These are phyloP conservation scores for Leuciscus idus DNA, from an alignment of 2,113 vertebrate genomes.

Conservation along the genomic window DNA sequence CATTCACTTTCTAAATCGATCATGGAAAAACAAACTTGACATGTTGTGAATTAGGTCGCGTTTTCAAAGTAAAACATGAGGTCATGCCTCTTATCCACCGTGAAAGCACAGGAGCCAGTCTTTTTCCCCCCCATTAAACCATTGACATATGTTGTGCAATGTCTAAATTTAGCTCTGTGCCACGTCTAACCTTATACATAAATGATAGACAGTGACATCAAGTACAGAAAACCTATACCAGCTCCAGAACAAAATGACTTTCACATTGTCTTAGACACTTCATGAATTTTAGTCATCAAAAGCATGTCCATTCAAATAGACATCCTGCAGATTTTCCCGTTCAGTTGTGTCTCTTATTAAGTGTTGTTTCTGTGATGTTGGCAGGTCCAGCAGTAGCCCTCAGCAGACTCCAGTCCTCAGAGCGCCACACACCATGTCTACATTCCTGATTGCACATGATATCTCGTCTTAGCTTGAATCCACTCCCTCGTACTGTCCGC, in stretches of 20 bases:
- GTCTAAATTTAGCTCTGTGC: not conserved
- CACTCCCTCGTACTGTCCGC: constrained; percentile 70
- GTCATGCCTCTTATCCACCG: not conserved
- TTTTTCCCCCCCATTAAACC: not conserved
- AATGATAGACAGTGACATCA: not conserved
- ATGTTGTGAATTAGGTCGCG: not conserved
- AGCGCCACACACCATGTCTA: constrained; percentile 66
- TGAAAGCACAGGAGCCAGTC: not conserved
- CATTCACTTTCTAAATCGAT: not conserved
- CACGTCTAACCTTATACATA: not conserved
- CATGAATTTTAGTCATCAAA: not conserved
- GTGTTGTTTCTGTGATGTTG: not conserved
- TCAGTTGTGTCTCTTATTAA: not conserved
- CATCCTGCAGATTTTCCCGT: not conserved
- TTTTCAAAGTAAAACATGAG: not conserved
- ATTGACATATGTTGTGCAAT: not conserved
- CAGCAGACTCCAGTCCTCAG: constrained; percentile 54
- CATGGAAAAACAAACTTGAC: not conserved
- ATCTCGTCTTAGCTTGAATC: constrained; percentile 69
- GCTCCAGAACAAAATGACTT: not conserved
- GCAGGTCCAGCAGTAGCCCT: constrained; percentile 71
- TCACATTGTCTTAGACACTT: not conserved
- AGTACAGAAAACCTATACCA: not conserved
- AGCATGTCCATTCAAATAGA: too few species aligned
- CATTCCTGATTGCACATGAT: constrained; percentile 80